A percentile compares a stretch with the other conserved stretches of the same genome.
These are phyloP conservation scores for Florisuga fusca DNA, from an alignment of 2,797 vertebrate species.

Conservation along the genomic window DNA sequence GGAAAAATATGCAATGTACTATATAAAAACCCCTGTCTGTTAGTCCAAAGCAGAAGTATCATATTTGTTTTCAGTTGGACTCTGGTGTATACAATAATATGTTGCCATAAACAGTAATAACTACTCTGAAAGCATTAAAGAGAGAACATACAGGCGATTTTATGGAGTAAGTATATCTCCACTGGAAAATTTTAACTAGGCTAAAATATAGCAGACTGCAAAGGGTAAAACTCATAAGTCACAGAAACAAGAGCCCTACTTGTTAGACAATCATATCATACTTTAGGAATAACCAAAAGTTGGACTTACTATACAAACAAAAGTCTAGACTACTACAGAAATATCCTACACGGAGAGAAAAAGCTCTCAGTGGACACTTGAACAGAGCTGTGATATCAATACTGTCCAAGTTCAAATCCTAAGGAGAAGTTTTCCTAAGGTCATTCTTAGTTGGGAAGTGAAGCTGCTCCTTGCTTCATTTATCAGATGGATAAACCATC, in stretches of 20 bases:
- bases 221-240: background rate
- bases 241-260: background rate
- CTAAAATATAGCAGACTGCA: background rate
- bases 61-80: background rate
- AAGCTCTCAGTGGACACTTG: background rate
- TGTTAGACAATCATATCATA: background rate
- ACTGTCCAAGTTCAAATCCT: background rate
- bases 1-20: background rate
- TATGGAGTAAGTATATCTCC: background rate
- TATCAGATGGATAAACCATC: background rate
- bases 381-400: fast-evolving
- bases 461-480: background rate
- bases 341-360: background rate
- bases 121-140: background rate
- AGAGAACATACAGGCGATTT: background rate
- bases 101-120: background rate
- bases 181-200: background rate
- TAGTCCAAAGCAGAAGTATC: background rate
- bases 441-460: background rate
- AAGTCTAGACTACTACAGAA: background rate
- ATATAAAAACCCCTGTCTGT: background rate
- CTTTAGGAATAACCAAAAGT: background rate
- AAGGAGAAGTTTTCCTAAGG: background rate
- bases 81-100: background rate
- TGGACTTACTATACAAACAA: background rate